Evolutionary conservation across 1,140 invertebrate genomes (phyloP), one percentile per base, ranked within the genome.

Genomic region (Drosophila subpulchrella): DNA sequence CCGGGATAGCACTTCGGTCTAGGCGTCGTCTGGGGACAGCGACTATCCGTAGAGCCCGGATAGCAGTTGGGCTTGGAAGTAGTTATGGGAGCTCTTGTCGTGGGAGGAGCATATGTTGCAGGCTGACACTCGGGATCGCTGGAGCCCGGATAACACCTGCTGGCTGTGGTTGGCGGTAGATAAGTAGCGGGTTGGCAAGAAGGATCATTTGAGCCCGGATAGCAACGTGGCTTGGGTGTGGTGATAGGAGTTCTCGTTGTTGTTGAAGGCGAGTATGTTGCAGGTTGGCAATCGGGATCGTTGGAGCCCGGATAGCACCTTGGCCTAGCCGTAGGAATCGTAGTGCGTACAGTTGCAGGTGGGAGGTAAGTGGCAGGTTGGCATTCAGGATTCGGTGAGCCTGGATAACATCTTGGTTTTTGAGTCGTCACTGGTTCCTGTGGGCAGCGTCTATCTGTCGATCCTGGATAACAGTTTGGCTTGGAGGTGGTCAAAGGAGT

Each of bases 201-300:
- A 4, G 92, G 89, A 78, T 93, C 92, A 0, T 56, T 83, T 15
- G 82, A 91, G 7, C 92, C 93, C 6, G 92, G 92, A 71, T 90
- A 92, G 76, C 72, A 92, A 8, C 75, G 80, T 20, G 80, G 72
- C 6, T 36, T 61, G 6, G 38, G 13, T 4, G 71, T 75, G 3
- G 66, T 63, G 20, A 32, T 15, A 10, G 63, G 51, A 8, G 62
- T 75, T 6, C 75, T 66, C n/a, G n/a, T n/a, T 6, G 71, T 79
- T 1, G 68, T 71, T 47, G 73, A 71, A 4, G 92, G 92, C 24
- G 65, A 51, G 13, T 80, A 75, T 8, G 85, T 72, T 3, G 92
- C 82, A 66, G 84, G 91, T 13, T 93, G 93, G 65, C 93, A 94
- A 10, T 93, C 81, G 5, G 93, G 92, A 76, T 94, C 93, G 3